phyloP scores from a whole-genome alignment of 2,113 vertebrate genomes.

The Brachypodius melanocephalos region DNA sequence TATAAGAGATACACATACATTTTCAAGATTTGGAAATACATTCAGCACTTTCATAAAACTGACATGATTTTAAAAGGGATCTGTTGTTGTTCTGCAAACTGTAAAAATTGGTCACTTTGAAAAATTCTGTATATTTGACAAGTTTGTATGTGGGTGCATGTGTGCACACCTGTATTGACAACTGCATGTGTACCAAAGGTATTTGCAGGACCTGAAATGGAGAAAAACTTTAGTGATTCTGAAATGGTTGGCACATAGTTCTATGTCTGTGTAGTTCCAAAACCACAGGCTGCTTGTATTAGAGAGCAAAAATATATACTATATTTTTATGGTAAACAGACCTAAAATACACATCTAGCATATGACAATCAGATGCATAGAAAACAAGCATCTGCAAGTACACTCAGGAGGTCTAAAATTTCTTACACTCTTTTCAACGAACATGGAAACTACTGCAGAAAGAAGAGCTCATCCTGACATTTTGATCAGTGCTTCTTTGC shows the following conservation, averaged over 20 bases:
- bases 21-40: not conserved
- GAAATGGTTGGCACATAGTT: not conserved
- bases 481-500: slow-evolving; percentile 7
- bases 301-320: not conserved
- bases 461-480: slow-evolving; percentile 14
- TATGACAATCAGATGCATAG: not conserved
- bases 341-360: not conserved
- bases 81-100: not conserved
- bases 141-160: not conserved
- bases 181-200: not conserved
- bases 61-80: not conserved
- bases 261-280: not conserved
- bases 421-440: not conserved
- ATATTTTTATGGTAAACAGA: not conserved
- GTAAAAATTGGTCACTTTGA: not conserved
- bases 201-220: not conserved
- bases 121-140: not conserved
- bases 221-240: not conserved
- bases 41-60: not conserved
- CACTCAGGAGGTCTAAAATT: not conserved
- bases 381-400: not conserved
- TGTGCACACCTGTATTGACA: not conserved
- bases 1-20: not conserved
- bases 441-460: not conserved
- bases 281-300: not conserved